These are phyloP conservation scores for Antennarius maculatus DNA, from an alignment of 2,797 vertebrate genomes.

Conservation along the genomic window DNA sequence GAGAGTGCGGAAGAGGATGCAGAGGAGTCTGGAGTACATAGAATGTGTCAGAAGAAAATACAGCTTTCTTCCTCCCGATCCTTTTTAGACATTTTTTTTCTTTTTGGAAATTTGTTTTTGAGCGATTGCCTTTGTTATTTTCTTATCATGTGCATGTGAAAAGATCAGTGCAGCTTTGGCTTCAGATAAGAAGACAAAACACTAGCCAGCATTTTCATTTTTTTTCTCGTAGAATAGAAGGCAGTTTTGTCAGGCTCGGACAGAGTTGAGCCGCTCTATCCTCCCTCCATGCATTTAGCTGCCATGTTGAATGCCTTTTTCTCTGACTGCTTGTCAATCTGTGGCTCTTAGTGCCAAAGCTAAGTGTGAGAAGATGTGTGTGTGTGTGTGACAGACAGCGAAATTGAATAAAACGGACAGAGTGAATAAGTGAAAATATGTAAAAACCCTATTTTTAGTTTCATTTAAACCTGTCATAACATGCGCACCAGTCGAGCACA, in stretches of 20 bases:
- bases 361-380: constrained; percentile 31
- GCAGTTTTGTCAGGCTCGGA: constrained; percentile 41
- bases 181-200: constrained; percentile 10
- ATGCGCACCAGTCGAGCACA: neutral
- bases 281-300: constrained; percentile 61
- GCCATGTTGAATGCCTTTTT: constrained; percentile 52
- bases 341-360: constrained; percentile 50
- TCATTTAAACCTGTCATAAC: constrained; percentile 8
- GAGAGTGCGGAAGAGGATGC: constrained; percentile 67
- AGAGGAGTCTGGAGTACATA: constrained; percentile 64
- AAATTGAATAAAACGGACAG: constrained; percentile 36
- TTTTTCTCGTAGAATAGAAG: constrained; percentile 29
- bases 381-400: constrained; percentile 35
- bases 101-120: constrained; percentile 28
- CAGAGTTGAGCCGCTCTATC: constrained; percentile 23
- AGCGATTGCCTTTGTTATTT: constrained; percentile 24
- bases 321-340: constrained; percentile 66
- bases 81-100: constrained; percentile 19
- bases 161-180: constrained; percentile 10
- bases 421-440: constrained; percentile 39
- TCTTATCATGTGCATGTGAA: constrained; percentile 11
- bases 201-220: constrained; percentile 13
- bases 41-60: constrained; percentile 69
- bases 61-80: constrained; percentile 36
- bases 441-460: constrained; percentile 21